Evolutionary conservation across 2,113 vertebrate species (phyloP).

Genomic region (Oenanthe oenanthe): DNA sequence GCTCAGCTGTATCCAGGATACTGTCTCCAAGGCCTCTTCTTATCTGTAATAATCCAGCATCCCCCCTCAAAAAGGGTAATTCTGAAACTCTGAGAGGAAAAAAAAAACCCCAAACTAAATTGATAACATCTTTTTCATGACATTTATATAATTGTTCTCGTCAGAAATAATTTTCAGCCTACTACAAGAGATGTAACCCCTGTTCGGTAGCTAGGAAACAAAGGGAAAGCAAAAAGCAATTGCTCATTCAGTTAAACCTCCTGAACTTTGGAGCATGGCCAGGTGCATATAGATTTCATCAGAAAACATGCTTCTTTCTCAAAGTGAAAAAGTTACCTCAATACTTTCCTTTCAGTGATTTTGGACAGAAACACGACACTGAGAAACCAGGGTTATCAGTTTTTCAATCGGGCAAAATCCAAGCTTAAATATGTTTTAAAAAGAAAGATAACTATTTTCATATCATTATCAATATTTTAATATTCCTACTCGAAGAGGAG

Average conservation of each 20-base stretch:
- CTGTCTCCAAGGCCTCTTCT: slow-evolving; percentile 44
- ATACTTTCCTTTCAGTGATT: not conserved
- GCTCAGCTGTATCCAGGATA: not conserved
- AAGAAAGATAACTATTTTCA: not conserved
- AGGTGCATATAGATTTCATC: slow-evolving; percentile 2
- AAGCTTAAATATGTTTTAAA: slow-evolving; percentile 5
- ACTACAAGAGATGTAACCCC: slow-evolving; percentile 12
- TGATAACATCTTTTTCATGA: slow-evolving; percentile 62
- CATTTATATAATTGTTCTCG: slow-evolving; percentile 71
- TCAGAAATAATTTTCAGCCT: slow-evolving; percentile 71
- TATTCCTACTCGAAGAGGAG: not conserved
- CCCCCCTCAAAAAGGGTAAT: not conserved
- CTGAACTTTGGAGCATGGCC: slow-evolving; percentile 44
- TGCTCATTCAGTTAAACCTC: slow-evolving; percentile 46
- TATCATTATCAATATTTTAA: slow-evolving; percentile 45
- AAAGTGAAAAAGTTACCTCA: not conserved
- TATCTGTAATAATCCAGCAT: slow-evolving; percentile 53
- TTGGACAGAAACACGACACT: not conserved
- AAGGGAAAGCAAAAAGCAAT: slow-evolving; percentile 35
- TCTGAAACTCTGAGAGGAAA: not conserved
- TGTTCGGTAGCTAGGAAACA: slow-evolving; percentile 70
- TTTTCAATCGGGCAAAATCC: not conserved
- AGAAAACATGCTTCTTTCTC: slow-evolving; percentile 5
- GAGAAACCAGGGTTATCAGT: not conserved
- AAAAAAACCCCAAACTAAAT: not conserved